Conservation (phyloP, 2,113 vertebrate genomes). For the Panthera leo region DNA sequence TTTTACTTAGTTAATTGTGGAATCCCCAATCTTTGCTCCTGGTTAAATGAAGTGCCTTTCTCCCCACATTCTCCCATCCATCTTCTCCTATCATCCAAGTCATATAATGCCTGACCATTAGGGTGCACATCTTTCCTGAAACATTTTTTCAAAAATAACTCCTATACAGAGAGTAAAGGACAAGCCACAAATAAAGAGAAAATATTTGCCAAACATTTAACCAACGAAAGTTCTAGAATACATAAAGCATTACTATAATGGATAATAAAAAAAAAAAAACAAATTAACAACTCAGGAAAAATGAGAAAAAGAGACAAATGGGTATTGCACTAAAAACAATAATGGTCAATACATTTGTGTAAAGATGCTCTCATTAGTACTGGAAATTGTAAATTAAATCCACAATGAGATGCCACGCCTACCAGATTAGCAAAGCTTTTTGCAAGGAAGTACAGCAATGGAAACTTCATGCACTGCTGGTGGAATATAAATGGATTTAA, state of each 20-base stretch:
- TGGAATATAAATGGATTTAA: neutral
- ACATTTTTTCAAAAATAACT: slow-evolving; percentile 3
- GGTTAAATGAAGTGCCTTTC: neutral
- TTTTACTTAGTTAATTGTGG: neutral
- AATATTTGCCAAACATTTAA: neutral
- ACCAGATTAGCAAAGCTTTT: neutral
- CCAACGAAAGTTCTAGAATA: neutral
- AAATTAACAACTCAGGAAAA: neutral
- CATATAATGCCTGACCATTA: neutral
- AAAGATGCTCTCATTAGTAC: neutral
- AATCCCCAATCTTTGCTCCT: neutral
- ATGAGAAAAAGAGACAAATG: neutral
- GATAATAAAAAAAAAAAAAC: neutral
- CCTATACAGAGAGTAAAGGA: neutral
- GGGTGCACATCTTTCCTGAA: neutral
- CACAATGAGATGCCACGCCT: neutral
- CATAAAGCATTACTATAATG: neutral
- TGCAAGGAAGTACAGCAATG: neutral
- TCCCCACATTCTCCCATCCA: neutral
- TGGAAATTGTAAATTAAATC: neutral
- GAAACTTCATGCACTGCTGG: neutral
- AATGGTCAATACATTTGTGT: neutral
- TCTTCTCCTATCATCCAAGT: neutral
- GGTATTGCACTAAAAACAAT: neutral
- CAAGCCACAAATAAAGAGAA: neutral